Conservation (phyloP, 2,797 vertebrate genomes). For the Rhadinocentrus ornatus region DNA sequence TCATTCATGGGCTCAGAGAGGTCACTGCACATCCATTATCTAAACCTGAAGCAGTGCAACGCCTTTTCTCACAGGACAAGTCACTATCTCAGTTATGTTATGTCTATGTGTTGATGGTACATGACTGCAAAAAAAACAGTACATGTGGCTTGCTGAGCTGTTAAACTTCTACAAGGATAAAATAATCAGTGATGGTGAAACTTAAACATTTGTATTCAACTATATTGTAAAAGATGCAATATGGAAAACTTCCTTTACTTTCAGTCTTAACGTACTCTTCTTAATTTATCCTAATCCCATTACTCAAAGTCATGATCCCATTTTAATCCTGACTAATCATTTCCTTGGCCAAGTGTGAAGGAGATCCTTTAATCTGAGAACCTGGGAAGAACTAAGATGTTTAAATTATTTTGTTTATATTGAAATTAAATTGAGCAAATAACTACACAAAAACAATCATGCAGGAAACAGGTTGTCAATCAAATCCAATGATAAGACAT, state of each 20-base stretch:
- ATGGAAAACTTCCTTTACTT: slow-evolving; percentile 2
- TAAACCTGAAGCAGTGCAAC: slow-evolving; percentile 28
- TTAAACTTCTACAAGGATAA: slow-evolving; percentile 11
- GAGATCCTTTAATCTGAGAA: slow-evolving; percentile 13
- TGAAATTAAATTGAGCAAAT: neutral
- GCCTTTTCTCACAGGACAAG: slow-evolving; percentile 41
- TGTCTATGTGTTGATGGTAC: slow-evolving; percentile 46
- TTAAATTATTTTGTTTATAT: neutral
- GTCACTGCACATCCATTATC: slow-evolving; percentile 49
- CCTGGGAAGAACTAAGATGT: neutral
- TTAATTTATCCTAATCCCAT: slow-evolving; percentile 26
- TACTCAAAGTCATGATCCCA: slow-evolving; percentile 28
- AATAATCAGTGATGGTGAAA: slow-evolving; percentile 29
- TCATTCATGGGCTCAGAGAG: slow-evolving; percentile 37
- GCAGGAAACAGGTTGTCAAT: neutral
- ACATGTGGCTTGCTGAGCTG: too few species aligned
- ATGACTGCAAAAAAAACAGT: slow-evolving; percentile 23
- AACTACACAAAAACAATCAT: neutral
- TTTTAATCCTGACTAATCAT: slow-evolving; percentile 45
- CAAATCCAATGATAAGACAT: too few species aligned
- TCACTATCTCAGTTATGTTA: slow-evolving; percentile 40
- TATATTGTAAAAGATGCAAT: neutral
- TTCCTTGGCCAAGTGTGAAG: slow-evolving; percentile 30
- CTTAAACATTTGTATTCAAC: too few species aligned
- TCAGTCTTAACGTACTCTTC: slow-evolving; percentile 1